These are phyloP conservation scores for Apamea epomidion DNA, from an alignment of 2,888 invertebrate genomes.

Conservation along the genomic window DNA sequence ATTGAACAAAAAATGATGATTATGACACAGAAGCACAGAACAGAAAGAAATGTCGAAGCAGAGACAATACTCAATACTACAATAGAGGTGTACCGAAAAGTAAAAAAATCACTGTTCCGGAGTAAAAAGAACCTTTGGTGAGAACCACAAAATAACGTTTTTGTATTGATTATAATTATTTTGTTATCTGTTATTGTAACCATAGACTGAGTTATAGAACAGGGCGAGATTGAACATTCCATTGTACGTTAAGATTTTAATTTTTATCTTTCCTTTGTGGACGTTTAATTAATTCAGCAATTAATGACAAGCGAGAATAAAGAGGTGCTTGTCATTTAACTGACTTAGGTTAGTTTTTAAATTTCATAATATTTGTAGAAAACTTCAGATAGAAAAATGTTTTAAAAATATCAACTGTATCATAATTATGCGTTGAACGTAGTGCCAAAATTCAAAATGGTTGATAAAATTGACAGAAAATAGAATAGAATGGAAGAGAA, in stretches of 20 bases:
- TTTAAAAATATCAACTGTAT: background rate
- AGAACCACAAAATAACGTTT: background rate
- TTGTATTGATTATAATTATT: slow-evolving; percentile 24
- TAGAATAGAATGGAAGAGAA: slow-evolving; percentile 75
- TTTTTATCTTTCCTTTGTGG: background rate
- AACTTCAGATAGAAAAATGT: background rate
- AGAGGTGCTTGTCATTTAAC: background rate
- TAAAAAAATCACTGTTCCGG: slow-evolving; percentile 20
- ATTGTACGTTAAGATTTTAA: background rate
- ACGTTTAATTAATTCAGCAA: background rate
- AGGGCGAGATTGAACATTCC: slow-evolving; percentile 1
- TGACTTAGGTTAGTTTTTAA: background rate
- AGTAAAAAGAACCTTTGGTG: background rate
- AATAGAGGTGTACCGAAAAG: slow-evolving; percentile 21
- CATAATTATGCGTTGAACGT: slow-evolving; percentile 66
- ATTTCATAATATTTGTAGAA: background rate
- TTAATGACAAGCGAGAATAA: background rate
- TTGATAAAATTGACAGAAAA: slow-evolving; percentile 78
- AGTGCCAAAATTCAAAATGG: slow-evolving; percentile 79
- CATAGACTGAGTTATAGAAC: slow-evolving; percentile 4
- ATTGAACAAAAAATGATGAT: slow-evolving; percentile 35
- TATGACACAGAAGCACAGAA: no score
- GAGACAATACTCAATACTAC: background rate
- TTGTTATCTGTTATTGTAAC: slow-evolving; percentile 25
- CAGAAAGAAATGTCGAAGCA: background rate